Base-by-base conservation (phyloP, 2,797 vertebrate species). In the Chaenodraco wilsoni region DNA sequence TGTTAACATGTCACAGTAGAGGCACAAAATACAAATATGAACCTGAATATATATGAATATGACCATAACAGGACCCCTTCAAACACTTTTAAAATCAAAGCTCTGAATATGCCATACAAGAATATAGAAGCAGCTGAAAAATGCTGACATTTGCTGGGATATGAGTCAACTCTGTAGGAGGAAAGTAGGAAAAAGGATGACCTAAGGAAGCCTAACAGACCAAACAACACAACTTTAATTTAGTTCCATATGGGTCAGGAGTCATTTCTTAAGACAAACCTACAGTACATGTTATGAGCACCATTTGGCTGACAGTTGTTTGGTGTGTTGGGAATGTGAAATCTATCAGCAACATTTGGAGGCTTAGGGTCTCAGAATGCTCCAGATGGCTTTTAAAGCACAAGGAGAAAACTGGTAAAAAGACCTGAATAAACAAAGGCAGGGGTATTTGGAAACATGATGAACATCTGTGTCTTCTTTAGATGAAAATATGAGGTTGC, bases 311-410 rank as follows among this genome's bases (percentile, higher is more conserved):
- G 14, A 65, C 33, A 52, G 44, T 33, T 65, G 46, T 72, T 68
- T 78, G 62, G 57, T 72, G 50, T 74, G 17, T 31, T 52, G 14
- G 50, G 79, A 75, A 40, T 72, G 19, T 62, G 23, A 72, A 75
- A 66, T 71, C 33, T 17, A 58, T 78, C 50, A 16, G 37, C 59
- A 72, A 31, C 43, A 73, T 71, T 41, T 45, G 52, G 59, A 44
- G 41, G 40, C 45, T 80, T 11, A 1, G 44, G 14, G 50, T 71
- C 45, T 52, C 13, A 46, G n/a, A 68, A 49, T 50, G 31, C 21
- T 81, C 48, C 74, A 66, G 74, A 83, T 84, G 70, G 68, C 40
- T 76, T 58, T 51, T 44, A 59, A 72, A 66, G 37, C 64, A 76
- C 8, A 4, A 31, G 45, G 43, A 64, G 16, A 75, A 56, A 51